Conservation (phyloP, 2,113 vertebrate genomes). For the Carassius auratus region DNA sequence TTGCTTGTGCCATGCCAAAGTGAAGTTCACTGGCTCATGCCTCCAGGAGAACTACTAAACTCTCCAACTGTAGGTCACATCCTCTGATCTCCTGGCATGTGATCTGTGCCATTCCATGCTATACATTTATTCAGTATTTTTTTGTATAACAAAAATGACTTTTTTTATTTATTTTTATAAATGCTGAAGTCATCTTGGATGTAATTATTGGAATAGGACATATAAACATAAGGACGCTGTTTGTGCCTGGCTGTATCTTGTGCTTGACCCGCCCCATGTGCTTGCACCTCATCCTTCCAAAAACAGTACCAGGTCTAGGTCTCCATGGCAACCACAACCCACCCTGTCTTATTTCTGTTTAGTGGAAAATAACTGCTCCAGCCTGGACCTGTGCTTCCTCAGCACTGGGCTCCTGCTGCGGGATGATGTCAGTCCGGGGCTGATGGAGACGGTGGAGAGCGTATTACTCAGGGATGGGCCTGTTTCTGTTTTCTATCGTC, state of each 20-base stretch:
- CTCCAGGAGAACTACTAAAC: background rate
- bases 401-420: constrained; percentile 5
- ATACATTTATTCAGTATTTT: background rate
- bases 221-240: constrained; percentile 32
- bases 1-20: constrained; percentile 34
- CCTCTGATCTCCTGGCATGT: background rate
- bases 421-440: constrained; percentile 32
- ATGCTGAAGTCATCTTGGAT: background rate
- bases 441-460: constrained; percentile 20
- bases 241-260: constrained; percentile 39
- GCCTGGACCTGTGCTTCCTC: constrained; percentile 18
- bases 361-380: constrained; percentile 39
- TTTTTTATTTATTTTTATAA: background rate
- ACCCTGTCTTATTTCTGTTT: constrained; percentile 23
- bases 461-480: background rate
- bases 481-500: constrained; percentile 29
- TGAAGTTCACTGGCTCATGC: constrained; percentile 29
- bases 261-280: constrained; percentile 44
- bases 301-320: constrained; percentile 32
- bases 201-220: background rate
- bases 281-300: constrained; percentile 38
- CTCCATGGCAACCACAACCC: constrained; percentile 48
- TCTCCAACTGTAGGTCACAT: background rate
- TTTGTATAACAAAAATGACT: background rate
- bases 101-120: background rate